Evolutionary conservation across 2,113 vertebrate species (phyloP).

Genomic region (Stictonetta naevosa): DNA sequence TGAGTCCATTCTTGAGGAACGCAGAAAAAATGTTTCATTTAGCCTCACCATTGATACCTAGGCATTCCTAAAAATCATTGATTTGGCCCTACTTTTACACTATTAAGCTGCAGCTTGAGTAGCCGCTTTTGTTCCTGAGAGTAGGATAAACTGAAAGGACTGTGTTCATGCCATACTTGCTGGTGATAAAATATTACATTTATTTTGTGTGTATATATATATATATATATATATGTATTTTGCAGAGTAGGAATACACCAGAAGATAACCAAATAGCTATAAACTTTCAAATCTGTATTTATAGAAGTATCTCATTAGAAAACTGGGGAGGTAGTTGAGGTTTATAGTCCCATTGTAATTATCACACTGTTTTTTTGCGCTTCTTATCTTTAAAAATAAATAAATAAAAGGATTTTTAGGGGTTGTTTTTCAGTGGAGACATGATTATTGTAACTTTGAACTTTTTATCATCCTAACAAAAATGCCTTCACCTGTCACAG

Average conservation of each 20-base stretch:
- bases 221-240: not conserved
- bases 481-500: slow-evolving; percentile 14
- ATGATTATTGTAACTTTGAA: slow-evolving; percentile 24
- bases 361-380: not conserved
- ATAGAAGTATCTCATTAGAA: not conserved
- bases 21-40: not conserved
- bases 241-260: not conserved
- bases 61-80: not conserved
- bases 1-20: not conserved
- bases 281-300: not conserved
- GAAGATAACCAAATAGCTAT: not conserved
- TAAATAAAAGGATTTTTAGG: not conserved
- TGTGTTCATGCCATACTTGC: not conserved
- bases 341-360: not conserved
- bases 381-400: not conserved
- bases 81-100: not conserved
- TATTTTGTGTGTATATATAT: not conserved
- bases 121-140: not conserved
- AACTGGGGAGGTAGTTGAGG: not conserved
- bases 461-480: slow-evolving; percentile 26
- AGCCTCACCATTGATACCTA: not conserved
- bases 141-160: not conserved
- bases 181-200: not conserved
- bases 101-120: fast-evolving
- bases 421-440: not conserved